phyloP scores from a whole-genome alignment of 2,888 invertebrate genomes.

The Drosophila anomalata region DNA sequence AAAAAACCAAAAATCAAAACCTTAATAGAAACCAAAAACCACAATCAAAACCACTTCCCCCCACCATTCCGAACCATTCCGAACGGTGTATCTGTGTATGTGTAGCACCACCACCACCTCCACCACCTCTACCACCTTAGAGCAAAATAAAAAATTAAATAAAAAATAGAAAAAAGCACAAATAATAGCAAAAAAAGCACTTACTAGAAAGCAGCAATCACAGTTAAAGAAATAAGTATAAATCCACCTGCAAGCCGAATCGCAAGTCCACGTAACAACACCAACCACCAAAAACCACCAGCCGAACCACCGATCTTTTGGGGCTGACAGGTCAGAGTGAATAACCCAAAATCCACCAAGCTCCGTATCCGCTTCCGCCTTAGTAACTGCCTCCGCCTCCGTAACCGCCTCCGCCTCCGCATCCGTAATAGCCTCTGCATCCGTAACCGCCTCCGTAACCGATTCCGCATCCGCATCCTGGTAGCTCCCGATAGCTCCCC shows the following conservation, averaged over 20 bases:
- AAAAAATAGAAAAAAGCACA: not conserved
- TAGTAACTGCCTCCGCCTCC: slow-evolving; percentile 7
- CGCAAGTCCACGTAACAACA: slow-evolving; percentile 4
- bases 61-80: slow-evolving; percentile 20
- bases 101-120: slow-evolving; percentile 28
- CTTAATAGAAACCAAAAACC: slow-evolving; percentile 3
- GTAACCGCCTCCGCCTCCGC: not conserved
- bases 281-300: slow-evolving; percentile 3
- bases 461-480: slow-evolving; percentile 28
- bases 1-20: slow-evolving; percentile 1
- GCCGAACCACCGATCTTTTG: slow-evolving; percentile 28
- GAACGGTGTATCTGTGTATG: slow-evolving; percentile 35
- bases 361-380: slow-evolving; percentile 8
- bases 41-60: slow-evolving; percentile 1
- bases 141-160: not conserved
- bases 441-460: slow-evolving; percentile 6
- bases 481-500: slow-evolving; percentile 49
- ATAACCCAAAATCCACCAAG: slow-evolving; percentile 21
- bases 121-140: not conserved
- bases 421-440: slow-evolving; percentile 12
- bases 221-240: not conserved
- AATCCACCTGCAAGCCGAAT: slow-evolving; percentile 2
- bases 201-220: not conserved
- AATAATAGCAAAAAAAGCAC: slow-evolving; percentile 2
- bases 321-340: slow-evolving; percentile 43